Percentiles rank a stretch among this genome's conserved stretches.
Conservation (phyloP, 2,113 vertebrate genomes). For the Tachuris rubrigastra region DNA sequence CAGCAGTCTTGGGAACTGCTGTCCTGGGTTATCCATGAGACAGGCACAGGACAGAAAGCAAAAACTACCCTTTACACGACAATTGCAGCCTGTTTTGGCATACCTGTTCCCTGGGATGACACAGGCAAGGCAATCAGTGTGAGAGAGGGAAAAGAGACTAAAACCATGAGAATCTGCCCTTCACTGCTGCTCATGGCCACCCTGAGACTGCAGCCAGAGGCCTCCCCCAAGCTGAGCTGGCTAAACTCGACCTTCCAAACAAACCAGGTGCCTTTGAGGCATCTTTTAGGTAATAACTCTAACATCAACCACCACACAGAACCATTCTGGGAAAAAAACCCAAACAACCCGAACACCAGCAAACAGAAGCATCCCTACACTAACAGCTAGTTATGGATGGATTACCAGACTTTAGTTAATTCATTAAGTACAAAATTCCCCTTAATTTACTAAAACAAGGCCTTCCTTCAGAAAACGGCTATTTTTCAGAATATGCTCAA, state of each 20-base stretch:
- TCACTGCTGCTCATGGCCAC: neutral
- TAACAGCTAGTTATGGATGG: neutral
- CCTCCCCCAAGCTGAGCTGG: neutral
- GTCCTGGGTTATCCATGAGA: neutral
- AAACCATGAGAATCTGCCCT: neutral
- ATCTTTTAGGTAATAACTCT: rapidly evolving
- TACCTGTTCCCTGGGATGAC: neutral
- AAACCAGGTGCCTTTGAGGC: neutral
- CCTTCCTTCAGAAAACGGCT: neutral
- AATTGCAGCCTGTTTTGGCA: neutral
- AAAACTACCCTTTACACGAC: neutral
- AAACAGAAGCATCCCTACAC: neutral
- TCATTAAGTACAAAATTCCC: neutral
- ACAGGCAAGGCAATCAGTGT: neutral
- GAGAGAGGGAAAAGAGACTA: neutral
- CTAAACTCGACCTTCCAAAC: neutral
- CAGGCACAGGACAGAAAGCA: neutral
- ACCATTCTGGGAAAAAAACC: neutral
- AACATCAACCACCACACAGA: neutral
- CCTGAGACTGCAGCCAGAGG: neutral
- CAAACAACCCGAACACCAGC: neutral
- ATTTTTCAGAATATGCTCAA: neutral
- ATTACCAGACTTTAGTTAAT: neutral
- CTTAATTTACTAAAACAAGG: neutral
- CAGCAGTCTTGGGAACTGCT: neutral